Evolutionary conservation across 2,113 vertebrate genomes (phyloP).

Genomic region (Oreochromis spilurus): DNA sequence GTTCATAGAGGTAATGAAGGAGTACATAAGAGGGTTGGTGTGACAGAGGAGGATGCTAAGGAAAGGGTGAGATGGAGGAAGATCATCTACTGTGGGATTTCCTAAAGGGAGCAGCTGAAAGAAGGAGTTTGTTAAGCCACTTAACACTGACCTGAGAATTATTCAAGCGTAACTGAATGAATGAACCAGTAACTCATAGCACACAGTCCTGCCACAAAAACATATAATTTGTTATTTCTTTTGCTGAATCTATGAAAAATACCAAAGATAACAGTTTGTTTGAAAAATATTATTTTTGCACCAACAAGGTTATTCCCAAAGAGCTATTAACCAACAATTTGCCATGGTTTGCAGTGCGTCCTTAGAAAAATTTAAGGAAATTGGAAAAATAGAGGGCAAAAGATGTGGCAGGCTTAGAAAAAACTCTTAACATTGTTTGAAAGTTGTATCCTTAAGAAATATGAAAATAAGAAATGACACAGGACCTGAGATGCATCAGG

Average conservation of each 20-base stretch:
- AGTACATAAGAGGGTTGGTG: not conserved
- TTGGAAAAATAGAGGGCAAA: not conserved
- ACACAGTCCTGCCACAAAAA: not conserved
- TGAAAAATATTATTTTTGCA: not conserved
- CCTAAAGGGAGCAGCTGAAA: not conserved
- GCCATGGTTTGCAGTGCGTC: accelerated
- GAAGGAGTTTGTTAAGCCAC: not conserved
- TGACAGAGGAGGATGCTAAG: not conserved
- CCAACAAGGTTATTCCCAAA: not conserved
- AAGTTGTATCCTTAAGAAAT: not conserved
- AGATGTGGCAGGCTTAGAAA: not conserved
- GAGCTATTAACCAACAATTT: not conserved
- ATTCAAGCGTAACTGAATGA: not conserved
- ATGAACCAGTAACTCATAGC: not conserved
- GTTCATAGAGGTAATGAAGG: not conserved
- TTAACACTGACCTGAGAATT: not conserved
- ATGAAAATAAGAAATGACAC: not conserved
- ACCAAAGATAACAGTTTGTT: not conserved
- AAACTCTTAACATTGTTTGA: not conserved
- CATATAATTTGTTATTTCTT: not conserved
- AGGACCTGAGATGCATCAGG: not conserved
- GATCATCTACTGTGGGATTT: not conserved
- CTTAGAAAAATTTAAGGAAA: not conserved
- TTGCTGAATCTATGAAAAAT: not conserved
- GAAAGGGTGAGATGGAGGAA: not conserved